Percentiles rank a stretch among this genome's conserved stretches.
phyloP scores from a whole-genome alignment of 2,888 invertebrate species.

The Apoda limacodes region DNA sequence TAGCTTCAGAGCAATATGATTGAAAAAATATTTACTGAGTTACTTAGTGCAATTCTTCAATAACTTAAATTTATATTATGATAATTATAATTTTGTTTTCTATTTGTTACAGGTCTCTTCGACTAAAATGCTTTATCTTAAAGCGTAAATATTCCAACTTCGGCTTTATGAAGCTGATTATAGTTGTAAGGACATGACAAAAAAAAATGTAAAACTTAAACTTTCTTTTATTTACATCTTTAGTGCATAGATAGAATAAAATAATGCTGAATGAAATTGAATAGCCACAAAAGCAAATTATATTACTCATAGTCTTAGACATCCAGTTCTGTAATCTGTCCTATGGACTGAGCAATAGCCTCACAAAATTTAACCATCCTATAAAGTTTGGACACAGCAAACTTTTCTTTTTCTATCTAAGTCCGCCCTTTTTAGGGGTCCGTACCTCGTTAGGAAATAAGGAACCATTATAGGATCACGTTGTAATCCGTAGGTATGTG shows the following conservation, averaged over 20 bases:
- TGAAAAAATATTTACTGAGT: slow-evolving; percentile 37
- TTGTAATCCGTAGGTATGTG: no score
- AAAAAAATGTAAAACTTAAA: slow-evolving; percentile 38
- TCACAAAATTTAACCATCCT: no score
- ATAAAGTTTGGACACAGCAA: no score
- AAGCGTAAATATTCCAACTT: slow-evolving; percentile 55
- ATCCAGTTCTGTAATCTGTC: no score
- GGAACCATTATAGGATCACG: no score
- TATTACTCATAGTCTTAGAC: no score
- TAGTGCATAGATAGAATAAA: not conserved
- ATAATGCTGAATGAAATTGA: no score
- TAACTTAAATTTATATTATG: slow-evolving; percentile 1
- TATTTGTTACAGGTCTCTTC: slow-evolving; percentile 77
- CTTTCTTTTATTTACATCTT: slow-evolving; percentile 16
- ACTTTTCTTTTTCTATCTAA: no score
- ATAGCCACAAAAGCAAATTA: no score
- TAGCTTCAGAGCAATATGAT: slow-evolving; percentile 67
- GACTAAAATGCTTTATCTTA: slow-evolving; percentile 71
- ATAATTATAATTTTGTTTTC: slow-evolving; percentile 25
- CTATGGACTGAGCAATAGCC: no score
- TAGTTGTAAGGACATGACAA: slow-evolving; percentile 55
- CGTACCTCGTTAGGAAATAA: no score
- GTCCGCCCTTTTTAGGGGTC: no score
- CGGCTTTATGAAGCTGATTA: slow-evolving; percentile 59
- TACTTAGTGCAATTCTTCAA: not conserved